These are phyloP conservation scores for Macropis europaea DNA, from an alignment of 2,888 invertebrate genomes.

Conservation along the genomic window DNA sequence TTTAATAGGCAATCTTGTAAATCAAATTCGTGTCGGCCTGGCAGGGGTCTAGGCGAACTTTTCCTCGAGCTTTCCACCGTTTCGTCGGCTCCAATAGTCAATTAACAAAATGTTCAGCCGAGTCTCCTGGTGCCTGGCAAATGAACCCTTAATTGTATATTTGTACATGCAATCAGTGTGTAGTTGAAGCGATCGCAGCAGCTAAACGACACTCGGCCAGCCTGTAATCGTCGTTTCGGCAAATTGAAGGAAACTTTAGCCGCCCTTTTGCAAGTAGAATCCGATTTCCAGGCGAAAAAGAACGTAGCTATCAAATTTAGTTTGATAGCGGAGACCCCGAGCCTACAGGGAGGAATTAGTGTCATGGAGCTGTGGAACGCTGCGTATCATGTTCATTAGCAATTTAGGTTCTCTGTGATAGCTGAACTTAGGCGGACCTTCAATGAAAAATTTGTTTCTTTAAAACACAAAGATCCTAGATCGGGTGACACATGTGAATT, in stretches of 20 bases:
- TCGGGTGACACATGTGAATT: too few relatives aligned
- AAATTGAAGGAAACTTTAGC: slow-evolving; percentile 45
- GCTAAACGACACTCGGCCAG: slow-evolving; percentile 28
- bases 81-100: slow-evolving; percentile 21
- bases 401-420: too few relatives aligned
- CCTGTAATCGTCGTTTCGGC: slow-evolving; percentile 38
- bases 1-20: slow-evolving; percentile 2
- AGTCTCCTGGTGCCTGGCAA: slow-evolving; percentile 19
- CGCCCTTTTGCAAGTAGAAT: slow-evolving; percentile 2
- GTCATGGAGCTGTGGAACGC: too few relatives aligned
- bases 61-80: not conserved
- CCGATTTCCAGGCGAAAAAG: slow-evolving; percentile 1
- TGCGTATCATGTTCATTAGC: too few relatives aligned
- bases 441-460: too few relatives aligned
- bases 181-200: slow-evolving; percentile 30
- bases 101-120: slow-evolving; percentile 37
- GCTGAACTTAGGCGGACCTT: too few relatives aligned
- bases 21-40: not conserved
- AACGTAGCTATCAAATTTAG: not conserved
- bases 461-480: too few relatives aligned
- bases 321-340: not conserved
- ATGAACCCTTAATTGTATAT: slow-evolving; percentile 50
- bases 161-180: slow-evolving; percentile 40
- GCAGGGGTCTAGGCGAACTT: not conserved
- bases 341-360: not conserved